A percentile compares a stretch with the other conserved stretches of the same genome.
Evolutionary conservation across 2,113 vertebrate species (phyloP).

Genomic region (Oryzias javanicus): DNA sequence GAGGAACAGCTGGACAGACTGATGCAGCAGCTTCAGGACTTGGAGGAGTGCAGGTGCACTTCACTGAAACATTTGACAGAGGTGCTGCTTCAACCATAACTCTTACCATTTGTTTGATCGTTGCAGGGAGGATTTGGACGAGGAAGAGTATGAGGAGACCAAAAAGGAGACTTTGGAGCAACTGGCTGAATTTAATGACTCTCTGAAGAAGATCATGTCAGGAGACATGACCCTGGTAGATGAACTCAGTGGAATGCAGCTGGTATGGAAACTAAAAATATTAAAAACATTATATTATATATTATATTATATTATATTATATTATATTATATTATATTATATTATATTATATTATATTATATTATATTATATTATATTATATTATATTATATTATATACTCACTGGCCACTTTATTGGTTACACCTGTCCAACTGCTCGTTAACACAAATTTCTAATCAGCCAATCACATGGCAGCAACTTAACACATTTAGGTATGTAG

Average conservation of each 20-base stretch:
- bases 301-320: neutral
- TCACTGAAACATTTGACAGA: neutral
- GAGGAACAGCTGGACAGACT: conserved; percentile 95
- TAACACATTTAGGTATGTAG: no score
- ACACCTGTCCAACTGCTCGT: no score
- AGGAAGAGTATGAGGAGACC: conserved; percentile 95
- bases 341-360: no score
- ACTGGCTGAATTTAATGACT: conserved; percentile 93
- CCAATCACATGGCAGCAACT: no score
- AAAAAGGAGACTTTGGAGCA: conserved; percentile 97
- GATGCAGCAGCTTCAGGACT: conserved; percentile 96
- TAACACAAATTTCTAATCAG: no score
- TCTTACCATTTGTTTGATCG: neutral
- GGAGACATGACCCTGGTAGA: conserved; percentile 97
- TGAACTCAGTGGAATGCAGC: conserved; percentile 94
- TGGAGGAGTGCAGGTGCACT: conserved; percentile 94
- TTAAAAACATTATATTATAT: neutral
- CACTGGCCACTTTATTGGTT: no score
- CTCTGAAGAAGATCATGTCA: conserved; percentile 94
- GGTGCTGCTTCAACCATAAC: neutral
- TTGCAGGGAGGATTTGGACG: conserved; percentile 90
- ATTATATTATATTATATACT: no score
- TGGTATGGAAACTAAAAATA: no score
- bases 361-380: no score
- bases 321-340: no score